Percentiles rank a stretch among this genome's conserved stretches.
phyloP scores from a whole-genome alignment of 2,113 vertebrate genomes.

The Poeciliopsis retropinna region DNA sequence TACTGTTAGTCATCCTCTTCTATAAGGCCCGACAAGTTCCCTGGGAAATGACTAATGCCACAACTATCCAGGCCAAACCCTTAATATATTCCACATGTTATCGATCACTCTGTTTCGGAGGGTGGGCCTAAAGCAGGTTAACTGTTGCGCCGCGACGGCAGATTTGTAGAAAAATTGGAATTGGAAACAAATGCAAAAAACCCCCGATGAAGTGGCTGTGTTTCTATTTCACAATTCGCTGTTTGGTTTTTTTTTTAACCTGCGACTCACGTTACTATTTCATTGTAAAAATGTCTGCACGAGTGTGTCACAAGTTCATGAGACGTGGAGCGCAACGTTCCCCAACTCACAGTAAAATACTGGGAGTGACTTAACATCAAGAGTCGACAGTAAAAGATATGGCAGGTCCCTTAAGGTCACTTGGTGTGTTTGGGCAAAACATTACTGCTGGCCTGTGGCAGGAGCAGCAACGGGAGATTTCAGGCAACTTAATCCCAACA shows the following conservation, averaged over 20 bases:
- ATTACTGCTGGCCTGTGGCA: constrained; percentile 11
- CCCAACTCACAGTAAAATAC: background rate
- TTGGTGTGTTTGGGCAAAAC: constrained; percentile 53
- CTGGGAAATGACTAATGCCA: constrained; percentile 65
- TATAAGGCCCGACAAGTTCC: constrained; percentile 23
- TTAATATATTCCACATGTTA: constrained; percentile 69
- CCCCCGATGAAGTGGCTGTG: too few species aligned
- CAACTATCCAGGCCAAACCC: constrained; percentile 54
- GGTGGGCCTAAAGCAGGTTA: constrained; percentile 6
- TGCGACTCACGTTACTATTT: background rate
- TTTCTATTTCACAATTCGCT: background rate
- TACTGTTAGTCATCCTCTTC: constrained; percentile 15
- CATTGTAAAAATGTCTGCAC: constrained; percentile 24
- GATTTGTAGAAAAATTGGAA: background rate
- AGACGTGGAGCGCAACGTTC: constrained; percentile 17
- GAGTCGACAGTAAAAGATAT: constrained; percentile 48
- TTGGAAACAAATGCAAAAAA: background rate
- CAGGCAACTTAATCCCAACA: constrained; percentile 36
- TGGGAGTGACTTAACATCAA: constrained; percentile 11
- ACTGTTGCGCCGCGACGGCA: constrained; percentile 10
- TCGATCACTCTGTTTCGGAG: constrained; percentile 35
- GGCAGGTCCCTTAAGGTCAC: constrained; percentile 15
- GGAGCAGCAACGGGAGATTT: constrained; percentile 3
- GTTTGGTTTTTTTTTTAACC: background rate
- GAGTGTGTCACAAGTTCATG: background rate